Base-by-base conservation (phyloP, 1,140 invertebrate species). In the Brachionus manjavacas region DNA sequence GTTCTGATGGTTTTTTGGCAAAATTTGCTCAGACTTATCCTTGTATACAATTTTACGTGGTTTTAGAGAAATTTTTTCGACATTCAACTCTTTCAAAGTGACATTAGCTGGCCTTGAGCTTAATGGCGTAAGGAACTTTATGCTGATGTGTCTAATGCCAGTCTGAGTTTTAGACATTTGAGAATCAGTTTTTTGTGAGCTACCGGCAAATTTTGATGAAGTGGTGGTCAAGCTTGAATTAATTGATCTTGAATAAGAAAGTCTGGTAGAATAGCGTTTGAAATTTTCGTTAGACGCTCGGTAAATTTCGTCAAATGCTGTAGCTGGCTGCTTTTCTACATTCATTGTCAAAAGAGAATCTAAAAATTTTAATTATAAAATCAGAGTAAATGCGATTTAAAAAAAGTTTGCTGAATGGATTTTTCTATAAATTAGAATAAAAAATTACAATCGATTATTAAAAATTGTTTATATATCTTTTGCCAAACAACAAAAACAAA, bases 1-100 rank as follows among this genome's bases (percentile, higher is more conserved):
- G 12, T 68, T 25, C n/a, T 11, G 25, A 41, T 41, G 16, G n/a
- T 14, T 41, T 41, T 41, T 72, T 41, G 14, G 7, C 16, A 72
- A 72, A n/a, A 72, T 39, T 9, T 72, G 68, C 41, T 43, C 68
- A n/a, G 68, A 72, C n/a, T 72, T 72, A 20, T 72, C 68, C 41
- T 72, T 72, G 31, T 72, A 72, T 20, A 72, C 68, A 8, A 72
- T 41, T 72, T 72, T 72, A 11, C 35, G 14, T n/a, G 68, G 68
- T 20, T 72, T 72, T 39, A 72, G 16, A 9, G 39, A 72, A 39
- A 72, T 72, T 72, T 41, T 72, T 39, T 72, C 68, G 3, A 72
- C 68, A 16, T 72, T 72, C n/a, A 72, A 41, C 23, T 72, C 68
- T 3, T 72, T 72, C n/a, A 72, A n/a, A 11, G 35, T 72, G 39